A percentile compares a stretch with the other conserved stretches of the same genome.
These are phyloP conservation scores for Drymodes brunneopygia DNA, from an alignment of 2,113 vertebrate genomes.

Conservation along the genomic window DNA sequence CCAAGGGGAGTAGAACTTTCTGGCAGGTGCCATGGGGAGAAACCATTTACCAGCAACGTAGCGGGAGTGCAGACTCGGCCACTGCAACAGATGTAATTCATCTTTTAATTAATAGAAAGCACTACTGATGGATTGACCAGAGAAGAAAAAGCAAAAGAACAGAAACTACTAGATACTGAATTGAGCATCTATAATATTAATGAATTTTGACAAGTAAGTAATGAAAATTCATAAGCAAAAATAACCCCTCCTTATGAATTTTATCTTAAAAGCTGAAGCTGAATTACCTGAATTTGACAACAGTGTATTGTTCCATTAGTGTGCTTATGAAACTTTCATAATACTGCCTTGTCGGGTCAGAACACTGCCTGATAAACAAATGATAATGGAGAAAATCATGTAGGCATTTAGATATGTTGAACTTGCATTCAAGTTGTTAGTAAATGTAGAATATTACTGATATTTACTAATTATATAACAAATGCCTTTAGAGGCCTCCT, in stretches of 20 bases:
- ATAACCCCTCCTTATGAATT: background rate
- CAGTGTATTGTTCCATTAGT: background rate
- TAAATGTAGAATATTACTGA: background rate
- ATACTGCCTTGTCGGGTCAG: background rate
- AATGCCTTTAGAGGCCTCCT: background rate
- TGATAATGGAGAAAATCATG: background rate
- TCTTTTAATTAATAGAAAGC: background rate
- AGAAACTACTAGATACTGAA: background rate
- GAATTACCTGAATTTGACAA: background rate
- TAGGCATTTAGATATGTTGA: background rate
- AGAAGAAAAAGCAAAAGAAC: background rate
- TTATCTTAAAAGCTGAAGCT: background rate
- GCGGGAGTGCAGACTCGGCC: no score
- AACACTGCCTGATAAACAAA: background rate
- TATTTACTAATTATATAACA: background rate
- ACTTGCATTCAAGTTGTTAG: background rate
- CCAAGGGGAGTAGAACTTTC: no score
- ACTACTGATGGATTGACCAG: background rate
- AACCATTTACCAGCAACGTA: no score
- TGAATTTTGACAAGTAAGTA: background rate
- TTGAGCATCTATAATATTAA: background rate
- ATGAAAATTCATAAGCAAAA: background rate
- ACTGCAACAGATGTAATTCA: background rate
- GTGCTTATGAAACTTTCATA: background rate
- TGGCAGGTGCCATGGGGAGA: no score